These are phyloP conservation scores for Halichoerus grypus DNA, from an alignment of 2,113 vertebrate genomes.

Conservation along the genomic window DNA sequence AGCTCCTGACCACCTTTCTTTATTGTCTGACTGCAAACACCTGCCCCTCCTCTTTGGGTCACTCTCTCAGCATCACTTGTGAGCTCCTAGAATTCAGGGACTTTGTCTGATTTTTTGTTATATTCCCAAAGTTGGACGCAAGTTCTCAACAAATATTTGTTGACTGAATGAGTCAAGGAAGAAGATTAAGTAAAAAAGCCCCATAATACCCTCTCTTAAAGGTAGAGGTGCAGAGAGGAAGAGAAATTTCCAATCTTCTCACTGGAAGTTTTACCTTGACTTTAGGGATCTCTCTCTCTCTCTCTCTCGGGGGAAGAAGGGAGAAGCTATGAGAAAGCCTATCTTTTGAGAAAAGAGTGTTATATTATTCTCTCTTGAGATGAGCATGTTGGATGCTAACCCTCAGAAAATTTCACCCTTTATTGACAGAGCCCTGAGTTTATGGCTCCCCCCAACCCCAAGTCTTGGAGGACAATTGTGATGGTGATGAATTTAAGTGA, in stretches of 20 bases:
- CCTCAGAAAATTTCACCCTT: not conserved
- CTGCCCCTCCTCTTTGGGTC: not conserved
- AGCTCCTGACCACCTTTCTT: not conserved
- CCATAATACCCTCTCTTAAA: not conserved
- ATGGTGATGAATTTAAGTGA: not conserved
- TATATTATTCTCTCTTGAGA: not conserved
- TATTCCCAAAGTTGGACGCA: not conserved
- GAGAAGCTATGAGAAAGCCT: not conserved
- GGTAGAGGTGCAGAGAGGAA: not conserved
- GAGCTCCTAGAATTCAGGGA: not conserved
- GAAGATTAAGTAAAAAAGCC: not conserved
- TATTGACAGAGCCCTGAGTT: not conserved
- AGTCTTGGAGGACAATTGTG: not conserved
- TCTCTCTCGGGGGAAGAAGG: not conserved
- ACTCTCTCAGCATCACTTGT: not conserved
- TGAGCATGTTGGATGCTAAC: not conserved
- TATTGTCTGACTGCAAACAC: not conserved
- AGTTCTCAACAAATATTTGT: not conserved
- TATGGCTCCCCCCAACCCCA: not conserved
- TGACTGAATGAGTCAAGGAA: not conserved
- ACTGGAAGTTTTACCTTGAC: not conserved
- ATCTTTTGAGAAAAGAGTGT: not conserved
- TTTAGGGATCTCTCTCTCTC: not conserved
- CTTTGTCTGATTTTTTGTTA: not conserved
- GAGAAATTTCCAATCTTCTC: not conserved